phyloP scores from a whole-genome alignment of 2,113 vertebrate genomes.

The Ceratotherium simum region DNA sequence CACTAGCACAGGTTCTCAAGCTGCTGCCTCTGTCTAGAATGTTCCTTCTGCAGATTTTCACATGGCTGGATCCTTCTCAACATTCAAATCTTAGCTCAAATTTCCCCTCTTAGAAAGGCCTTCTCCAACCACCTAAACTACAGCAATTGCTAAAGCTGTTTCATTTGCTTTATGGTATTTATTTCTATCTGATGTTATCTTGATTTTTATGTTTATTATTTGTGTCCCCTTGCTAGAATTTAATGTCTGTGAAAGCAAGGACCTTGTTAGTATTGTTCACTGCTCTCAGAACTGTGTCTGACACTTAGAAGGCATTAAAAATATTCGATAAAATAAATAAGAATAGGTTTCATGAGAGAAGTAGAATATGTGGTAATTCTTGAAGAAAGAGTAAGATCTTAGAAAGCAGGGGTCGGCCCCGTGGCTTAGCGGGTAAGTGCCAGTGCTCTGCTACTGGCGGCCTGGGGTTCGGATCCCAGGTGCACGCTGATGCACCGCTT shows the following conservation, averaged over 20 bases:
- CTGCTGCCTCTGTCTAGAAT: background rate
- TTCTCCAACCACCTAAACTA: background rate
- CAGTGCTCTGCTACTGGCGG: too few species aligned
- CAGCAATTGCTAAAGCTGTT: background rate
- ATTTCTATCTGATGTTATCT: background rate
- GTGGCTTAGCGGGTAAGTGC: too few species aligned
- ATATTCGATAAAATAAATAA: background rate
- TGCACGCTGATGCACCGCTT: too few species aligned
- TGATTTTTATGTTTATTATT: background rate
- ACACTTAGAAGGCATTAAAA: background rate
- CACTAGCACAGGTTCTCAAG: background rate
- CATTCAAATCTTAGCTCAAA: background rate
- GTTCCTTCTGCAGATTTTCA: background rate
- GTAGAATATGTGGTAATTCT: background rate
- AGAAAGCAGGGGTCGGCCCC: background rate
- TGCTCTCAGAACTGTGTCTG: background rate
- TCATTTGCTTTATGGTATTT: background rate
- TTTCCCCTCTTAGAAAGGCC: background rate
- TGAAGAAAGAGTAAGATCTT: background rate
- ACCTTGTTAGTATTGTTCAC: background rate
- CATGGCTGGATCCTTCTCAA: background rate
- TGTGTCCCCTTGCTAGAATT: background rate
- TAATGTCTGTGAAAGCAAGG: background rate
- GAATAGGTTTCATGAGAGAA: background rate
- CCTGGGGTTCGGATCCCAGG: too few species aligned